Base-by-base conservation (phyloP, 1,140 invertebrate genomes). In the Pristionchus pacificus region DNA sequence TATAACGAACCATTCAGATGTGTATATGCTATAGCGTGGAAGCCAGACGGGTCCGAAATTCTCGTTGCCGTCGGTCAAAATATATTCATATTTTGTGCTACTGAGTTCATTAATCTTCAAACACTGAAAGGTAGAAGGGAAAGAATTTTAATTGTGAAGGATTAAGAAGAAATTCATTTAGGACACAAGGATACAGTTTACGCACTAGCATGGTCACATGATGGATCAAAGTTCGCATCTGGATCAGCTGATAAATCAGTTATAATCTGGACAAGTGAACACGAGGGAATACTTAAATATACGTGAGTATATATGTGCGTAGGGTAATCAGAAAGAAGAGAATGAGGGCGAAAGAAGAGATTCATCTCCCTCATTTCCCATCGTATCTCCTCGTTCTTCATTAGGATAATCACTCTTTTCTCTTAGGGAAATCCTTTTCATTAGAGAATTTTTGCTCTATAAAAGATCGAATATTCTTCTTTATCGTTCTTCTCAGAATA, bases 241-340 rank as follows among this genome's bases (percentile, higher is more conserved):
- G 96, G 96, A 19, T 91, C 93, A 79, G 91, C 92, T 3, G 96
- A 99, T 84, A 97, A 97, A 87, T 91, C 91, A 86, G 95, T 98
- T 59, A 98, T 98, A 69, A 93, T 98, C 75, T 99, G 96, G 96
- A 95, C 92, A 19, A 91, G 90, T 49, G 95, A 96, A 86, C 87
- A 98, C 74, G 95, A 98, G 88, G 95, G 94, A 30, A 89, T 96
- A 78, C 87, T 98, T 13, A 97, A 97, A 88, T 99, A 97, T 85
- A 91, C 91, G 92, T 95, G n/a, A n/a, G n/a, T n/a, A n/a, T n/a
- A n/a, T n/a, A n/a, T n/a, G n/a, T n/a, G n/a, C n/a, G n/a, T n/a
- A n/a, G n/a, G n/a, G n/a, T n/a, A n/a, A n/a, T n/a, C n/a, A n/a
- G n/a, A n/a, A n/a, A 59, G 62, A 60, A 70, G 15, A 19, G 24